Base-by-base conservation (phyloP, 2,888 invertebrate genomes). In the Ennomos erosarius region DNA sequence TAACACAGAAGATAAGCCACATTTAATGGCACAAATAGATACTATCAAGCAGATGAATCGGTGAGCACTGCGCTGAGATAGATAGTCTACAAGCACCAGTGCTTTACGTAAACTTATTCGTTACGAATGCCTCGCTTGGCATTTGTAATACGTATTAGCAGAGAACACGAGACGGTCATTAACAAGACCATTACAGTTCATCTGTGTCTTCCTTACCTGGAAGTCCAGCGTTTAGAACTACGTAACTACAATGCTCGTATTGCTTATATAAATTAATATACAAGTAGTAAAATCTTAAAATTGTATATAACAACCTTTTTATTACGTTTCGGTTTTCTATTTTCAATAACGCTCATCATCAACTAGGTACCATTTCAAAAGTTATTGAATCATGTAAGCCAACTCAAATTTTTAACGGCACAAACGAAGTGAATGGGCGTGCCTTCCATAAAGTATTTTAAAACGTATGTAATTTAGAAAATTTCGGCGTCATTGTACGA, bases 1-100 rank as follows among this genome's bases (percentile, higher is more conserved):
- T 71, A 74, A 74, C 75, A 76, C 70, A 68, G 72, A 68, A 75
- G 66, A 80, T 83, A 83, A 84, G 78, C 77, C 79, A 75, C 73
- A 79, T 84, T 84, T 81, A 85, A 84, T 80, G 79, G 77, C 77
- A 81, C 80, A 82, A 79, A 84, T 84, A 76, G 83, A 86, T 81
- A 76, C 67, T 84, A 85, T 86, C 84, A 79, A 74, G 74, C 75
- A 78, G 76, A 84, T 79, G 79, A 82, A 86, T 85, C 78, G 75
- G 72, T 68, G 67, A 66, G 70, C 68, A 64, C 64, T 61, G 65
- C 72, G 72, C 69, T 63, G 56, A 77, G 76, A 81, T 80, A 80
- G 79, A 84, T 79, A 69, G 72, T 71, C 75, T 78, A 75, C 77
- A 76, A 76, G 73, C 68, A 45, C 67, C 55, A 70, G 65, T 69